Base-by-base conservation (phyloP, 2,888 invertebrate genomes). In the Copidosoma aretas region DNA sequence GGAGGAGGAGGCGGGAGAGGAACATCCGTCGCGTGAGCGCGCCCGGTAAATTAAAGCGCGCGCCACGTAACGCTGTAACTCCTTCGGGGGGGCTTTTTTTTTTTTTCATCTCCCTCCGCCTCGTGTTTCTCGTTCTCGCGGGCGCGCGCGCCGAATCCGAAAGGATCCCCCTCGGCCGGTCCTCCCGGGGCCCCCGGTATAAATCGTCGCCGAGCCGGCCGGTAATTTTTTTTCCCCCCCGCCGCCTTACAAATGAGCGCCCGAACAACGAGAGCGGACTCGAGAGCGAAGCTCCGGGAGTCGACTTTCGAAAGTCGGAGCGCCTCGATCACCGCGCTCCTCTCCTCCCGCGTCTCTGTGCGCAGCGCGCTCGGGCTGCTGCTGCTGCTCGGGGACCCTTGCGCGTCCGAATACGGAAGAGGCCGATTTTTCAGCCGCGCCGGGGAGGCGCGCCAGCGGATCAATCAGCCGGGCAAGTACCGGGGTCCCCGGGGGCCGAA, bases 361-460 rank as follows among this genome's bases (percentile, higher is more conserved):
- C n/a, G n/a, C n/a, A n/a, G n/a, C n/a, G n/a, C n/a, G n/a, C n/a
- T n/a, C n/a, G n/a, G n/a, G n/a, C n/a, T n/a, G n/a, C n/a, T n/a
- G n/a, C n/a, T n/a, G n/a, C n/a, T n/a, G n/a, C n/a, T n/a, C n/a
- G n/a, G n/a, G n/a, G n/a, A n/a, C n/a, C n/a, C n/a, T n/a, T n/a
- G n/a, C n/a, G 57, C 56, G 25, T 49, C 60, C 70, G 54, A 65
- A 73, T 70, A 71, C 70, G 69, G 70, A 62, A 60, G 70, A 68
- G 70, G 15, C 72, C 70, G 71, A 75, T 74, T 74, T 76, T 77
- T 76, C 69, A 75, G 58, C 14, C 1, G 19, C 17, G 52, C 10
- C n/a, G n/a, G 17, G 21, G 21, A 8, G 10, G 52, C 17, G n/a
- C n/a, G n/a, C n/a, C n/a, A n/a, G n/a, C n/a, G n/a, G n/a, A n/a